Evolutionary conservation across 2,113 vertebrate species (phyloP).

Genomic region (Oreochromis tanganicae): DNA sequence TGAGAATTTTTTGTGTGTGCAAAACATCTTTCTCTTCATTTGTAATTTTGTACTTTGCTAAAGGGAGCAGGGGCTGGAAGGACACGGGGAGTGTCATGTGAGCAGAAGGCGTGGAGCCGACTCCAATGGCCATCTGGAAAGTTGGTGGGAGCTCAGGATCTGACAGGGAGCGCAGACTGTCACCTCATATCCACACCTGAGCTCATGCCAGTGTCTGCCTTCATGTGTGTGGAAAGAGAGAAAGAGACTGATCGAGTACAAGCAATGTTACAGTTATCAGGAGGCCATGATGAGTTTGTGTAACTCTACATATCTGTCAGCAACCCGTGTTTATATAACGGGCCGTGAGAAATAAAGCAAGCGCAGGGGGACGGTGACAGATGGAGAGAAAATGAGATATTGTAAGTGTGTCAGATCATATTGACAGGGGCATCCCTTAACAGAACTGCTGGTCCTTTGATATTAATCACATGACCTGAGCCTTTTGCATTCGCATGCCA

Average conservation of each 20-base stretch:
- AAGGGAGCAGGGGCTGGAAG: not conserved
- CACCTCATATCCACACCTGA: constrained; percentile 27
- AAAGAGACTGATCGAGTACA: not conserved
- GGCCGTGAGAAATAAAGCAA: not conserved
- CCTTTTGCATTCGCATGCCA: not conserved
- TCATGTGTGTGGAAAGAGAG: not conserved
- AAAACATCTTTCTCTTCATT: not conserved
- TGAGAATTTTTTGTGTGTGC: not conserved
- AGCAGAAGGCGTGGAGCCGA: constrained; percentile 10
- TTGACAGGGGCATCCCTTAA: not conserved
- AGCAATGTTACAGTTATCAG: not conserved
- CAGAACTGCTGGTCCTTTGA: not conserved
- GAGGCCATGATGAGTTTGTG: not conserved
- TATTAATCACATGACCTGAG: not conserved
- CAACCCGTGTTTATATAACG: not conserved
- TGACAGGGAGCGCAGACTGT: constrained; percentile 45
- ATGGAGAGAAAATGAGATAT: constrained; percentile 20
- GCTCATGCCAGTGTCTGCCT: not conserved
- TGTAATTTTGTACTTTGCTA: not conserved
- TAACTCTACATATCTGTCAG: not conserved
- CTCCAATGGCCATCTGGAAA: constrained; percentile 52
- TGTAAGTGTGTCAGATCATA: not conserved
- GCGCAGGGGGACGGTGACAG: constrained; percentile 1
- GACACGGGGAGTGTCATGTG: not conserved
- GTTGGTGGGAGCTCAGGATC: constrained; percentile 34